Percentiles rank a stretch among this genome's conserved stretches.
phyloP scores from a whole-genome alignment of 1,140 invertebrate genomes.

The Trialeurodes vaporariorum region DNA sequence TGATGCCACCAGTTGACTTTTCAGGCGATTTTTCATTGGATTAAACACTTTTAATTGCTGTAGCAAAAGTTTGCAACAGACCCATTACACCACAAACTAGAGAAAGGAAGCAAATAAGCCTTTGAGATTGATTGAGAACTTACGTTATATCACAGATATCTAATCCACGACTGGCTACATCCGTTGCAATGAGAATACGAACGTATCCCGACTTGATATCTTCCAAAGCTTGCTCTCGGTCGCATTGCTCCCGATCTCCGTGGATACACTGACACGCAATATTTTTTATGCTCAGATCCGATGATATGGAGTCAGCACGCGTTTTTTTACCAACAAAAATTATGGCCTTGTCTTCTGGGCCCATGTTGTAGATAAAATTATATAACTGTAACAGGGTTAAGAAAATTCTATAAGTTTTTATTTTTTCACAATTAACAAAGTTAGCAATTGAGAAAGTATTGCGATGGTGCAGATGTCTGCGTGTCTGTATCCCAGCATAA shows the following conservation, averaged over 20 bases:
- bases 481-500: no score
- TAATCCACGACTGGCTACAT: constrained; percentile 82
- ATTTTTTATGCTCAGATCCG: constrained; percentile 55
- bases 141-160: constrained; percentile 87
- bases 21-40: no score
- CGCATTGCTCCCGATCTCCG: constrained; percentile 75
- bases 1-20: no score
- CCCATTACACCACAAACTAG: constrained; percentile 37
- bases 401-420: no score
- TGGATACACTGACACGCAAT: constrained; percentile 67
- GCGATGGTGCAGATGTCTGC: no score
- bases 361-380: constrained; percentile 42
- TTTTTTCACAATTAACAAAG: no score
- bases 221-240: constrained; percentile 71
- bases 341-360: constrained; percentile 62
- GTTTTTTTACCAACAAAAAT: constrained; percentile 79
- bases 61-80: no score
- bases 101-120: constrained; percentile 18
- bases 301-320: constrained; percentile 65
- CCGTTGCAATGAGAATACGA: constrained; percentile 82
- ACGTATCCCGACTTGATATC: constrained; percentile 65
- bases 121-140: constrained; percentile 36
- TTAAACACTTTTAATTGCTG: no score
- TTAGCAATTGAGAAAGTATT: no score
- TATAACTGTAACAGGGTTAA: no score